Evolutionary conservation across 2,888 invertebrate genomes (phyloP), one percentile per base, ranked within the genome.

Genomic region (Leucophora obtusa): DNA sequence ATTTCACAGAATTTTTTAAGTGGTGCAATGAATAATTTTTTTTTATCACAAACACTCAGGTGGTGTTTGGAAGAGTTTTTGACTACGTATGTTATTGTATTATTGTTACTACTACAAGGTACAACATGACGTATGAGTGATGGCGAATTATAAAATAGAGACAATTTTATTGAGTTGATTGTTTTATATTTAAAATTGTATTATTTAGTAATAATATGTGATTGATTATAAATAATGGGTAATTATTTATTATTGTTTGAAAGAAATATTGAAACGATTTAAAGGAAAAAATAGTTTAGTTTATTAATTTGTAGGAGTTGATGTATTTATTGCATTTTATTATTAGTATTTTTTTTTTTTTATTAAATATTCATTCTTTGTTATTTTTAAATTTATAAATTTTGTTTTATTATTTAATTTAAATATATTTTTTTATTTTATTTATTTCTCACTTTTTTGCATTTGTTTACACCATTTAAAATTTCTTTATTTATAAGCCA

Each of bases 81-180:
- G 47, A 24, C 33, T n/a, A n/a, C n/a, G n/a, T n/a, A n/a, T n/a
- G n/a, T n/a, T n/a, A n/a, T n/a, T 18, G 43, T 21, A 28, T 68
- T 54, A n/a, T 15, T 28, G 28, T 28, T 43, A 43, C n/a, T 35
- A 15, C 28, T 51, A 70, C 70, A 71, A 50, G 50, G 65, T 66
- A 50, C 66, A 18, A 18, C 50, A 59, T 50, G 51, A 53, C 74
- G 65, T 74, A 72, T 58, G 56, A 72, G 21, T 33, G 56, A 50
- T 33, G 21, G 69, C 71, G 5, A 75, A 79, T 75, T 68, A 59
- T 53, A 70, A 53, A 38, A 21, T 28, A 1, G 50, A 10, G 17
- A 35, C 28, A 28, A 7, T 28, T 28, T 28, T 6, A 28, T 28
- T 28, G 4, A 7, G 1, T 6, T 28, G 1, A 28, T 28, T 28